Base-by-base conservation (phyloP, 2,888 invertebrate species). In the Ochropleura leucogaster region DNA sequence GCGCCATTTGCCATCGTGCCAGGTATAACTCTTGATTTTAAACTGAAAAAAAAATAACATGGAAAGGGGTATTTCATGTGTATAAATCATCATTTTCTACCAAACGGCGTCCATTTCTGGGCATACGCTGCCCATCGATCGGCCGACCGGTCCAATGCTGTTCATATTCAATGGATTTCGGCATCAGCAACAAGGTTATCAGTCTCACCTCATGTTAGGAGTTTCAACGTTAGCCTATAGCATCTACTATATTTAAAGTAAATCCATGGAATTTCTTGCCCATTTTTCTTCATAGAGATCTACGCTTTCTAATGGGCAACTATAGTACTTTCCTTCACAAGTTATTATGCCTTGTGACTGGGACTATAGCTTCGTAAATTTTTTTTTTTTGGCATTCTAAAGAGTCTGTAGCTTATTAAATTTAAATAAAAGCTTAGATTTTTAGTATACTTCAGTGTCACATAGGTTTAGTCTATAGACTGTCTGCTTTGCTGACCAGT, bases 1-100 rank as follows among this genome's bases (percentile, higher is more conserved):
- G 1, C 57, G 80, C 89, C 85, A 88, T 59, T 79, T 79, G 0
- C 62, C 77, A 30, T 81, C 67, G 0, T 59, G 62, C 81, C 82
- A 84, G 0, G 59, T 6, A 20, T 42, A 85, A 4, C 71, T 69
- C 47, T 80, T 85, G 1, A 84, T 0, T 59, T 76, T 85, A 0
- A 77, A 7, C 87, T 88, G 67, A 20, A 82, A 68, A 44, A 10
- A 10, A 0, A 8, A 12, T 14, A 5, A n/a, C 14, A n/a, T 44
- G 7, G 16, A 20, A 6, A 6, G 16, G 0, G 8, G 16, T 30
- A 20, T 7, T 55, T 16, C 30, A 57, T 30, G 30, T 57, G 3
- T 20, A 7, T 14, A 14, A 7, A 7, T 30, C 30, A 57, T 30
- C 0, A n/a, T 30, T 30, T 57, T 14, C 7, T 30, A 57, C 14